Conservation (phyloP, 1,140 invertebrate genomes). For the Polyergus mexicanus region DNA sequence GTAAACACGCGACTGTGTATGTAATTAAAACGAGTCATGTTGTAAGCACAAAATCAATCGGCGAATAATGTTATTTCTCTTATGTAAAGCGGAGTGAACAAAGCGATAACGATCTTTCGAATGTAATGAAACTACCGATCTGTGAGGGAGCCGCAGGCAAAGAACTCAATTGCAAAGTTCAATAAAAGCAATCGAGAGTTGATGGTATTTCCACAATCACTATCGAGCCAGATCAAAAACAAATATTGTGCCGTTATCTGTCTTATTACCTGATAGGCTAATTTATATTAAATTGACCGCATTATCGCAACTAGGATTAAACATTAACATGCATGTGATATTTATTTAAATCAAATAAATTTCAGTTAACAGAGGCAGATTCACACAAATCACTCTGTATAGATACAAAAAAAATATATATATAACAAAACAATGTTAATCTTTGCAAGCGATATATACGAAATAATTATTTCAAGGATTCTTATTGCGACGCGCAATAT, state of each 20-base stretch:
- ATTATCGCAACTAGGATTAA: neutral
- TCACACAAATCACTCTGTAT: neutral
- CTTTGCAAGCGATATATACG: neutral
- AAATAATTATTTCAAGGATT: conserved; percentile 39
- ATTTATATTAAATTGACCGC: conserved; percentile 53
- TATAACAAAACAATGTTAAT: conserved; percentile 23
- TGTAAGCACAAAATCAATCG: conserved; percentile 60
- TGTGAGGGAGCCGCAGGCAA: conserved; percentile 53
- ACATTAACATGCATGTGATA: neutral
- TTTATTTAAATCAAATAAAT: conserved; percentile 11
- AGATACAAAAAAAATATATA: conserved; percentile 4
- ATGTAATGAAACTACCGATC: conserved; percentile 46
- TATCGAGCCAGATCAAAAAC: conserved; percentile 49
- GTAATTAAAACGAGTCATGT: conserved; percentile 56
- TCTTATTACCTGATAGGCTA: conserved; percentile 31
- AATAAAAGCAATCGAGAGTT: conserved; percentile 58
- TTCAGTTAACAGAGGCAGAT: neutral
- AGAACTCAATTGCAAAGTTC: conserved; percentile 62
- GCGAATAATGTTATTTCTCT: conserved; percentile 61
- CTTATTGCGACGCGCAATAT: conserved; percentile 5
- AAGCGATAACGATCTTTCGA: conserved; percentile 63
- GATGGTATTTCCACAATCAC: conserved; percentile 57
- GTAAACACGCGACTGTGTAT: conserved; percentile 28
- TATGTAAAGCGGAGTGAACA: conserved; percentile 54
- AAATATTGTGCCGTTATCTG: conserved; percentile 50